phyloP scores from a whole-genome alignment of 2,797 vertebrate species.

The Euphonia xanthogaster region DNA sequence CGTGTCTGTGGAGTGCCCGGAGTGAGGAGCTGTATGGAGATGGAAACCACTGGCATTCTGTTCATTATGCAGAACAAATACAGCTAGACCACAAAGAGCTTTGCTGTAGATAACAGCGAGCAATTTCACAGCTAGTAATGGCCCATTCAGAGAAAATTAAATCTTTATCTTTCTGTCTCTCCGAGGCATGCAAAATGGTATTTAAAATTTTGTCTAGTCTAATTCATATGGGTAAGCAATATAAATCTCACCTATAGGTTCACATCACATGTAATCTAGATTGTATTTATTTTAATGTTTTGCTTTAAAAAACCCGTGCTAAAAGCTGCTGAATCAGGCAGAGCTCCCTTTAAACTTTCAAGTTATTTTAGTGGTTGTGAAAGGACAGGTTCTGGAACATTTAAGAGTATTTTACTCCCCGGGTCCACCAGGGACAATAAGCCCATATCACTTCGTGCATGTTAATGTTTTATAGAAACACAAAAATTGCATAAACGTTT shows the following conservation, averaged over 20 bases:
- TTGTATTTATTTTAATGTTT: neutral
- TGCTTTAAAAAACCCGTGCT: neutral
- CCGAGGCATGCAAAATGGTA: conserved; percentile 12
- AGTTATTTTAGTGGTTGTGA: neutral
- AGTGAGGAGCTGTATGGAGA: conserved; percentile 28
- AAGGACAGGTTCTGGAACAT: neutral
- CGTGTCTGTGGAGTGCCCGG: neutral
- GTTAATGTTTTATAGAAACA: neutral
- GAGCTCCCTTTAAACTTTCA: neutral
- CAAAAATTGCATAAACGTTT: neutral
- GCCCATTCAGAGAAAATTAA: conserved; percentile 35
- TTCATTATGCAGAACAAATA: conserved; percentile 63
- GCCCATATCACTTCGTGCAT: neutral
- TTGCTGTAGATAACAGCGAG: conserved; percentile 41
- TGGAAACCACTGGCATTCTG: conserved; percentile 62
- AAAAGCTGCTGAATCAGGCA: neutral
- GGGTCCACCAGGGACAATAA: neutral
- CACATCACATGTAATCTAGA: neutral
- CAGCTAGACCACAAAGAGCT: conserved; percentile 46
- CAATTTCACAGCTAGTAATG: conserved; percentile 34
- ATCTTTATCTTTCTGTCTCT: conserved; percentile 50
- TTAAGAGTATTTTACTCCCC: neutral
- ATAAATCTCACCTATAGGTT: neutral
- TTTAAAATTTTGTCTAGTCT: conserved; percentile 3
- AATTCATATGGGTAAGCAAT: neutral